Evolutionary conservation across 2,797 vertebrate species (phyloP).

Genomic region (Micrastur ruficollis): DNA sequence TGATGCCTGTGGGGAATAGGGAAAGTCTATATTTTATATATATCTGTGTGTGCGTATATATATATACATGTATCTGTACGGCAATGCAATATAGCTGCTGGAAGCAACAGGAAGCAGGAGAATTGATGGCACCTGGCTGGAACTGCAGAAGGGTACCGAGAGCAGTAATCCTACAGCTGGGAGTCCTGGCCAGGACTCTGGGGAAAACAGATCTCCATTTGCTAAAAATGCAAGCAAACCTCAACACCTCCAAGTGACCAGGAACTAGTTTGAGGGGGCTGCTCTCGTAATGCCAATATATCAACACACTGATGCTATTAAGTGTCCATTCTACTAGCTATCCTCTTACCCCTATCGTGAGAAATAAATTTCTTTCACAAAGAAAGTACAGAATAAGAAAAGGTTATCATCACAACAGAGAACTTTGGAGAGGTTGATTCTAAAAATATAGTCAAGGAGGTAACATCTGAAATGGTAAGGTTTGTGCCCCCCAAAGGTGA

Average conservation of each 20-base stretch:
- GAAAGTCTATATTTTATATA: too few relatives aligned
- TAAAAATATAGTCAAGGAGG: conserved; percentile 11
- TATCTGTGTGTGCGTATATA: too few relatives aligned
- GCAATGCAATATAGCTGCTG: not conserved
- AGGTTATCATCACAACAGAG: not conserved
- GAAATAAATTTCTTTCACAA: not conserved
- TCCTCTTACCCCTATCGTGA: not conserved
- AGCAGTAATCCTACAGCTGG: not conserved
- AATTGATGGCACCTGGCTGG: not conserved
- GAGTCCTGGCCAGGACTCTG: not conserved
- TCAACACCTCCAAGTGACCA: not conserved
- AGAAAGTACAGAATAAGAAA: not conserved
- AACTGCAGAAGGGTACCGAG: not conserved
- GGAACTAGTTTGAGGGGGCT: not conserved
- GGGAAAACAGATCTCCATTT: not conserved
- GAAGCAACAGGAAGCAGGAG: not conserved
- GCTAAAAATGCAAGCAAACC: not conserved
- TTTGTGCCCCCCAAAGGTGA: not conserved
- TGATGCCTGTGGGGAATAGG: not conserved
- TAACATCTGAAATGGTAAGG: not conserved
- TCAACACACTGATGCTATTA: not conserved
- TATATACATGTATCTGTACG: too few relatives aligned
- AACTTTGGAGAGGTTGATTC: not conserved
- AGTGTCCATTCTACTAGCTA: not conserved
- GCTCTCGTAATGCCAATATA: not conserved